A percentile compares a stretch with the other conserved stretches of the same genome.
Conservation (phyloP, 2,113 vertebrate species). For the Corydoras sp. region DNA sequence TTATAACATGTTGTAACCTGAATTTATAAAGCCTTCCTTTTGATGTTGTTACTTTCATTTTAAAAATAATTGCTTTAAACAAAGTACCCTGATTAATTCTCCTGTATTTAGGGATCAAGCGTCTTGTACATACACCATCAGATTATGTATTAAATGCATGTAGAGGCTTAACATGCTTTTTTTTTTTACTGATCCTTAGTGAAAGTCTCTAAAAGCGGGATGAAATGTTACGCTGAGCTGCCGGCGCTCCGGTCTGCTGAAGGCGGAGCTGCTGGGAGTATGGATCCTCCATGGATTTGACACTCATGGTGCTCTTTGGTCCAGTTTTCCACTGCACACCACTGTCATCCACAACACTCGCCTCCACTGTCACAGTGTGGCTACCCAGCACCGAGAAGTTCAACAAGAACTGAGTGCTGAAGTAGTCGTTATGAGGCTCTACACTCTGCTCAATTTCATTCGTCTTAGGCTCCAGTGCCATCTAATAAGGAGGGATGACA, state of each 20-base stretch:
- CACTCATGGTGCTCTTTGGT: constrained; percentile 82
- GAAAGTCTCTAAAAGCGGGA: constrained; percentile 57
- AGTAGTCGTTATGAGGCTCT: constrained; percentile 97
- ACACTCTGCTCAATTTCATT: constrained; percentile 95
- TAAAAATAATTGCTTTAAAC: no score
- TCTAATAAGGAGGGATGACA: constrained; percentile 58
- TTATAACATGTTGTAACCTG: no score
- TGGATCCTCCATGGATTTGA: constrained; percentile 90
- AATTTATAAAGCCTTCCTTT: no score
- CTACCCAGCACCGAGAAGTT: constrained; percentile 88
- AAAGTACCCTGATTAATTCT: no score
- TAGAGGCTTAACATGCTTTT: neutral
- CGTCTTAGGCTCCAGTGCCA: constrained; percentile 78
- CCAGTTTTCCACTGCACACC: constrained; percentile 92
- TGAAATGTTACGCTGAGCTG: constrained; percentile 60
- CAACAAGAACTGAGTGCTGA: constrained; percentile 95
- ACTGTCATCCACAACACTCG: constrained; percentile 86
- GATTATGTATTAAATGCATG: no score
- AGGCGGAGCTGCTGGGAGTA: constrained; percentile 90
- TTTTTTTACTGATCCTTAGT: no score
- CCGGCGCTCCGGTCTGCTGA: constrained; percentile 47
- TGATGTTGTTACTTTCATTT: no score
- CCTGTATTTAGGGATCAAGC: neutral
- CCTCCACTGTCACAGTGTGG: constrained; percentile 88
- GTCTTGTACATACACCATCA: neutral